Base-by-base conservation (phyloP, 2,797 vertebrate genomes). In the Hephaestus fuliginosus region DNA sequence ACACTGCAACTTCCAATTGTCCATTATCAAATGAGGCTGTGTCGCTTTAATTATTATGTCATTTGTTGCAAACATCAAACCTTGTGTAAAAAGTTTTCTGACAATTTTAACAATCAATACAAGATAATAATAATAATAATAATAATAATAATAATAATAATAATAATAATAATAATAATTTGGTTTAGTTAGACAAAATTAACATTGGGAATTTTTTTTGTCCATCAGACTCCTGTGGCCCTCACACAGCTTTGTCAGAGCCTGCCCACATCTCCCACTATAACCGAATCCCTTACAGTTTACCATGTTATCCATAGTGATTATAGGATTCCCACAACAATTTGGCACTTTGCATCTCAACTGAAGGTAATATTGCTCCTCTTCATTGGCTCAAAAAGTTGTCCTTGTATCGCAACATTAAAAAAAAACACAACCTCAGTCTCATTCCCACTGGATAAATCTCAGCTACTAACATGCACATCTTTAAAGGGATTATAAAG, bases 401-500 rank as follows among this genome's bases (percentile, higher is more conserved):
- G 57, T 62, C 58, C 22, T 75, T 82, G 58, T 70, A 81, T 80
- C 58, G 63, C 41, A 18, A 25, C 71, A 74, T 68, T 44, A 33
- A 72, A 73, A 73, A 75, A 70, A 56, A 55, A 74, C 56, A 74
- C 44, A 74, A 28, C 52, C 48, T 61, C 13, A 3, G 18, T 84
- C 71, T 86, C 76, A 87, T 81, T 90, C 83, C 76, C 55, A 71
- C 52, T 62, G 56, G 83, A 84, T 86, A 87, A 75, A 89, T 86
- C 79, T 78, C 64, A 0, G 11, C 72, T 53, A 28, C 82, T 81
- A 88, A 90, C 88, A 88, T 83, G 70, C 78, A 76, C 71, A 82
- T 86, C 81, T 89, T 85, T 80, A 87, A 86, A 86, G 64, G 74
- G 86, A 90, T 92, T 91, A 89, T 85, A 91, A 86, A 92, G 86